Evolutionary conservation across 37 sponge, comb jelly and placozoan species (phyloP).

Genomic region (Halisarca cf. caerulea): DNA sequence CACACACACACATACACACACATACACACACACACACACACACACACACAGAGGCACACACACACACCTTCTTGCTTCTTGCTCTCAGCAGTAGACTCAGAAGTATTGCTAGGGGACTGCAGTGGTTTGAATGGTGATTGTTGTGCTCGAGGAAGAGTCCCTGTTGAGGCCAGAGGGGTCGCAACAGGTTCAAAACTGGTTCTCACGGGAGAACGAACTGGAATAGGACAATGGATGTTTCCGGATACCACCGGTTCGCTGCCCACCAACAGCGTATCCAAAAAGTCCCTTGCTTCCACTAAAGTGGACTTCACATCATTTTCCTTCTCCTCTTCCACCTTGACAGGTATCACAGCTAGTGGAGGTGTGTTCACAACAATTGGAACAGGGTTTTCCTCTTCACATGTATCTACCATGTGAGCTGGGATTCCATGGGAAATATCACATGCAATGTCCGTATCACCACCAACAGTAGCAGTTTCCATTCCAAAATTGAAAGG

Average conservation of each 20-base stretch:
- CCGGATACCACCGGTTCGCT: neutral
- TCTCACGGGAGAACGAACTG: neutral
- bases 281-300: no score
- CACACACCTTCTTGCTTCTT: neutral
- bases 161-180: neutral
- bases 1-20: neutral
- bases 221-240: constrained; percentile 3
- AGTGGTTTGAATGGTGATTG: constrained; percentile 25
- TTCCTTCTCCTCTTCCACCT: no score
- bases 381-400: no score
- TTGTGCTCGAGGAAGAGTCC: neutral
- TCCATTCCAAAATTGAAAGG: no score
- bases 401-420: no score
- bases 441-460: no score
- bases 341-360: no score
- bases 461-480: no score
- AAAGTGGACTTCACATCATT: no score
- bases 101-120: neutral
- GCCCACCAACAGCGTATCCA: no score
- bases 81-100: neutral
- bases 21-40: neutral
- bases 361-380: no score
- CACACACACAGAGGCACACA: neutral
- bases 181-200: neutral
- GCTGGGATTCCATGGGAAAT: no score